phyloP scores from a whole-genome alignment of 2,888 invertebrate genomes.

The Venustoraphidia nigricollis region DNA sequence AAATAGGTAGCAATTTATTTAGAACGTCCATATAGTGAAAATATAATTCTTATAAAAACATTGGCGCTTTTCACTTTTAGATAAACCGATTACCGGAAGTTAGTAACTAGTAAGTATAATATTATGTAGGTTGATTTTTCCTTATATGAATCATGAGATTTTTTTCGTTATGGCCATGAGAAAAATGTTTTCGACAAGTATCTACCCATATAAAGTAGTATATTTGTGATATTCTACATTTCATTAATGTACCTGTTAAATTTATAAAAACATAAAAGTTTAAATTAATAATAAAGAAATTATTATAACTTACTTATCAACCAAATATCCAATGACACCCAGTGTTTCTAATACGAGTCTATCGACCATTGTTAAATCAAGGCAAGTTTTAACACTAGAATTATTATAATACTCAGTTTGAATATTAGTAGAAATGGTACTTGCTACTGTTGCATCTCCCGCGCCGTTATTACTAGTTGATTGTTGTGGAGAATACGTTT shows the following conservation, averaged over 20 bases:
- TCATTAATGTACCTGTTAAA: neutral
- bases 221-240: too few relatives aligned
- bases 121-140: too few relatives aligned
- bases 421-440: slow-evolving; percentile 10
- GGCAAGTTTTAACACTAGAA: slow-evolving; percentile 17
- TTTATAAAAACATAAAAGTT: neutral
- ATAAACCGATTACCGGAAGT: too few relatives aligned
- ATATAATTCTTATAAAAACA: too few relatives aligned
- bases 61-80: too few relatives aligned
- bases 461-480: slow-evolving; percentile 11
- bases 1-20: too few relatives aligned
- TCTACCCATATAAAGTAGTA: too few relatives aligned
- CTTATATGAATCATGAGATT: too few relatives aligned
- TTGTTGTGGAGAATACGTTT: slow-evolving; percentile 27
- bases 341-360: slow-evolving; percentile 67
- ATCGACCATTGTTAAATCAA: slow-evolving; percentile 41
- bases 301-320: slow-evolving; percentile 55
- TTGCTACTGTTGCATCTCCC: slow-evolving; percentile 4
- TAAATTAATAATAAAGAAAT: slow-evolving; percentile 2
- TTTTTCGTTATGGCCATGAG: too few relatives aligned
- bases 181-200: too few relatives aligned
- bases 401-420: slow-evolving; percentile 16
- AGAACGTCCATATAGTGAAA: too few relatives aligned
- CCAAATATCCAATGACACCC: slow-evolving; percentile 61
- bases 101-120: too few relatives aligned